Percentiles rank a stretch among this genome's conserved stretches.
Conservation (phyloP, 2,113 vertebrate species). For the Orycteropus afer region DNA sequence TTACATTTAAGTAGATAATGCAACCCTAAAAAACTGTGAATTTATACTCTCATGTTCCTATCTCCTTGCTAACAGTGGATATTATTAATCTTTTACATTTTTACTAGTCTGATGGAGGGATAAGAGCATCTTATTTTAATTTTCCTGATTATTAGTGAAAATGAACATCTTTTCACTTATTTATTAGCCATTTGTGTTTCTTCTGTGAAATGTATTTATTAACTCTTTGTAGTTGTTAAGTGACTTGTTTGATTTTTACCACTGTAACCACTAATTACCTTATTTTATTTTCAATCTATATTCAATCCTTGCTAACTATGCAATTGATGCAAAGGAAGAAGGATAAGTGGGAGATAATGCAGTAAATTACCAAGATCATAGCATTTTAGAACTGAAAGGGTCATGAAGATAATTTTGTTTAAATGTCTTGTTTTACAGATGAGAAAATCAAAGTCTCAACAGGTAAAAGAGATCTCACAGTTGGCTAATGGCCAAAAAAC, state of each 20-base stretch:
- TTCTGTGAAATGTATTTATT: not conserved
- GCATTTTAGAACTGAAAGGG: not conserved
- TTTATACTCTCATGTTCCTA: not conserved
- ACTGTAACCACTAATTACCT: not conserved
- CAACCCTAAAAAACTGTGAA: not conserved
- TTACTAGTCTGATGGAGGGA: not conserved
- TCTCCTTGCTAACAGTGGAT: not conserved
- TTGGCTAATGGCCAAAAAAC: not conserved
- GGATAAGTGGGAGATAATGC: not conserved
- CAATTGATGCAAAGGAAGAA: not conserved
- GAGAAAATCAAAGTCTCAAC: not conserved
- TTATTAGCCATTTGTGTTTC: not conserved
- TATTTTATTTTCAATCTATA: not conserved
- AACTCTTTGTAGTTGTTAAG: not conserved
- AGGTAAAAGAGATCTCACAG: not conserved
- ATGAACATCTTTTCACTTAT: not conserved
- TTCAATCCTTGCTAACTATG: not conserved
- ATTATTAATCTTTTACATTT: not conserved
- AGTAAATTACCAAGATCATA: not conserved
- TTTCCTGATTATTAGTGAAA: not conserved
- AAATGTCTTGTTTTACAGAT: not conserved
- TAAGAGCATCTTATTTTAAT: not conserved
- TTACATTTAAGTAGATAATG: not conserved
- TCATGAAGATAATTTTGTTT: not conserved
- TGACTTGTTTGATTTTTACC: not conserved